Percentiles rank a stretch among this genome's conserved stretches.
These are phyloP conservation scores for Leuciscus waleckii DNA, from an alignment of 2,797 vertebrate genomes.

Conservation along the genomic window DNA sequence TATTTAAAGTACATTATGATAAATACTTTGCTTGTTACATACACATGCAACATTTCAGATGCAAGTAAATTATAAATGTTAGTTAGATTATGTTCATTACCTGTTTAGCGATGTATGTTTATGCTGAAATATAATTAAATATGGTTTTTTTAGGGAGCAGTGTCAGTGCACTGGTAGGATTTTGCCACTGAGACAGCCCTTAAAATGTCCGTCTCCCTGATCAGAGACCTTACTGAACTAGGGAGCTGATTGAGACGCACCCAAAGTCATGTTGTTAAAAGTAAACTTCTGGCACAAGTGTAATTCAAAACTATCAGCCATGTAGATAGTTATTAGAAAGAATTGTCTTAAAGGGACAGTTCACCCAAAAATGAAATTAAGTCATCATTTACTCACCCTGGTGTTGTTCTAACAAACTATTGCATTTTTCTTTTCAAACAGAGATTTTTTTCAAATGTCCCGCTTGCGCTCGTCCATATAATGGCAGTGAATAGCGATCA, in stretches of 20 bases:
- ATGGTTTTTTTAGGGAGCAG: background rate
- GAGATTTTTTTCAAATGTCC: no score
- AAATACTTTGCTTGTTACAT: background rate
- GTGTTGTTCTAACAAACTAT: no score
- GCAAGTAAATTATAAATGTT: background rate
- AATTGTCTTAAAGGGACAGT: no score
- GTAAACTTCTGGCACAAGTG: background rate
- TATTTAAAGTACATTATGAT: background rate
- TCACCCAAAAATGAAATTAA: no score
- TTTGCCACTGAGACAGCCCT: background rate
- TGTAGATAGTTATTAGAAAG: background rate
- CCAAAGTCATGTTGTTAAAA: background rate
- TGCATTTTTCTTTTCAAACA: no score
- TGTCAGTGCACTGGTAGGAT: no score
- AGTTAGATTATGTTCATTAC: background rate
- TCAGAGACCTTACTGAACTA: background rate
- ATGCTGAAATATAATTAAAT: no score
- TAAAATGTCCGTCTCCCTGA: background rate
- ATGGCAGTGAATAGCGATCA: no score
- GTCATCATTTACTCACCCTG: no score
- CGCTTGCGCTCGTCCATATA: no score
- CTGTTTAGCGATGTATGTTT: background rate
- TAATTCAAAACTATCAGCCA: background rate
- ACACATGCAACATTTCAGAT: background rate
- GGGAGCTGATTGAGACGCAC: no score